A percentile compares a stretch with the other conserved stretches of the same genome.
phyloP scores from a whole-genome alignment of 2,797 vertebrate genomes.

The Myiotriccus ornatus region DNA sequence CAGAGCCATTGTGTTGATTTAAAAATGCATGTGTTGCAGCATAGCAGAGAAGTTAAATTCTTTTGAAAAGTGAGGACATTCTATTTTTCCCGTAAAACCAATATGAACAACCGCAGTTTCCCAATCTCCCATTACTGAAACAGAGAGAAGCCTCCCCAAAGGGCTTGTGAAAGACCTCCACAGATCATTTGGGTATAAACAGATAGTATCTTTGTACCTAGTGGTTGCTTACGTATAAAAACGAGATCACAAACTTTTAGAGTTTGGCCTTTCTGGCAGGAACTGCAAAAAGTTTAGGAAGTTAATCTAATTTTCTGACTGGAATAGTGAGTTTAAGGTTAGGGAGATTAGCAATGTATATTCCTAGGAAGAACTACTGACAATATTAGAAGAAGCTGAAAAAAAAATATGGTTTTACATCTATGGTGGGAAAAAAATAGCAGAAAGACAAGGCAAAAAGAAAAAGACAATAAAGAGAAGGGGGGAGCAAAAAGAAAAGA shows the following conservation, averaged over 20 bases:
- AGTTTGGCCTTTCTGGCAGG: constrained; percentile 17
- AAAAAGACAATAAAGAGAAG: neutral
- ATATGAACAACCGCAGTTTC: constrained; percentile 45
- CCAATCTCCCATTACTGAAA: constrained; percentile 60
- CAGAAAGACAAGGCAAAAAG: neutral
- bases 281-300: constrained; percentile 28
- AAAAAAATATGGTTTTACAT: neutral
- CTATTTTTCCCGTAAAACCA: constrained; percentile 56
- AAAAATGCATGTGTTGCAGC: constrained; percentile 41
- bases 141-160: constrained; percentile 35
- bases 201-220: constrained; percentile 63
- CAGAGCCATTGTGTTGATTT: constrained; percentile 53
- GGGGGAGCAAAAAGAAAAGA: neutral
- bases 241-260: constrained; percentile 7
- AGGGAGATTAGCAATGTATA: constrained; percentile 23
- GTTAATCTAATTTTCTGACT: constrained; percentile 46
- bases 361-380: constrained; percentile 2
- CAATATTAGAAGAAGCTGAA: neutral
- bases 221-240: constrained; percentile 45
- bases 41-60: constrained; percentile 44
- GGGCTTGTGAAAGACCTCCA: constrained; percentile 61
- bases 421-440: neutral
- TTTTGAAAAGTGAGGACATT: constrained; percentile 54
- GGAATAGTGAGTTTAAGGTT: constrained; percentile 21
- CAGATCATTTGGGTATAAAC: constrained; percentile 39